These are phyloP conservation scores for Leptoclinus maculatus DNA, from an alignment of 2,797 vertebrate species.

Conservation along the genomic window DNA sequence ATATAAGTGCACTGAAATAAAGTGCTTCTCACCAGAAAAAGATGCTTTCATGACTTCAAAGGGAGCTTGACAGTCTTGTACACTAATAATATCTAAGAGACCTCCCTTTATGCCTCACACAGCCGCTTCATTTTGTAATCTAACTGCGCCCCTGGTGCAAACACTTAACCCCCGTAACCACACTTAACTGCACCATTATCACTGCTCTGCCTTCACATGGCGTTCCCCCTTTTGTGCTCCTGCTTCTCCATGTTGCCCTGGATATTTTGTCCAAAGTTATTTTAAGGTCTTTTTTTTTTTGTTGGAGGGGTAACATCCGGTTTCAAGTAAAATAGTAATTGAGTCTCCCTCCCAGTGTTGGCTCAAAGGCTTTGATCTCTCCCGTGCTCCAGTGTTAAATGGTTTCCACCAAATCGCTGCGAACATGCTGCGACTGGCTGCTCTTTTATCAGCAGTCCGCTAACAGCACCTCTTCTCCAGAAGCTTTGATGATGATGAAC, in stretches of 20 bases:
- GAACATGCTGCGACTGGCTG: constrained; percentile 66
- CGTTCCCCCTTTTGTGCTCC: constrained; percentile 20
- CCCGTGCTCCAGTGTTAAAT: constrained; percentile 65
- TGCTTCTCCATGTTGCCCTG: constrained; percentile 29
- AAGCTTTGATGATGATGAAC: constrained; percentile 72
- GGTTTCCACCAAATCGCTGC: constrained; percentile 67
- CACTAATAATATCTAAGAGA: constrained; percentile 56
- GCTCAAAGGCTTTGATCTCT: constrained; percentile 75
- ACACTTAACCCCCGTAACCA: constrained; percentile 72
- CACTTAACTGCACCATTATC: constrained; percentile 60
- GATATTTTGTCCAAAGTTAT: constrained; percentile 55
- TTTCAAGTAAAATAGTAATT: constrained; percentile 77
- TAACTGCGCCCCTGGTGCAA: constrained; percentile 60
- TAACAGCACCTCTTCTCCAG: constrained; percentile 55
- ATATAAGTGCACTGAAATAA: constrained; percentile 15
- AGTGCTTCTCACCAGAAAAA: constrained; percentile 6
- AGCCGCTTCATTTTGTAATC: constrained; percentile 62
- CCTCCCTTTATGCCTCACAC: constrained; percentile 46
- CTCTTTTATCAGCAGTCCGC: constrained; percentile 68
- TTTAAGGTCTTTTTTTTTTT: constrained; percentile 35
- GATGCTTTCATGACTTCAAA: constrained; percentile 48
- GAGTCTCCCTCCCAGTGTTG: constrained; percentile 60
- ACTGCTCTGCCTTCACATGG: constrained; percentile 45
- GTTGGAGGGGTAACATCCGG: constrained; percentile 48
- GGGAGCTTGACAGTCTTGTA: constrained; percentile 29